These are phyloP conservation scores for Notolepis coatsorum DNA, from an alignment of 2,797 vertebrate genomes.

Conservation along the genomic window DNA sequence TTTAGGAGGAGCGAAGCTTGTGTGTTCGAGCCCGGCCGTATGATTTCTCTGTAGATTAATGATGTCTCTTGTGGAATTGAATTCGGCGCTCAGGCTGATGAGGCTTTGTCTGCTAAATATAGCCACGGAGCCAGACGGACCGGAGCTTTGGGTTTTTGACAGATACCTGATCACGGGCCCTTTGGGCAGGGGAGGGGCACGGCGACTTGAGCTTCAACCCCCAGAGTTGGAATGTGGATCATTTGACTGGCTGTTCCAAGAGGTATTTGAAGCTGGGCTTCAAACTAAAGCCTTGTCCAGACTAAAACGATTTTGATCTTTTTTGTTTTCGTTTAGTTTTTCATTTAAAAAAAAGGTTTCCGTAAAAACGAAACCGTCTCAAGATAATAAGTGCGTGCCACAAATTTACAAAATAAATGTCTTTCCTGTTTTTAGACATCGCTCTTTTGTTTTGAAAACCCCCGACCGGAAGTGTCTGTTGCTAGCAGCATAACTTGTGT, in stretches of 20 bases:
- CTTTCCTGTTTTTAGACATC: no score
- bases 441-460: no score
- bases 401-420: no score
- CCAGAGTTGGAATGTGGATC: not conserved
- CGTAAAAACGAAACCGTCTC: no score
- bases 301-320: no score
- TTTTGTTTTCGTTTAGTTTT: no score
- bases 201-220: conserved; percentile 24
- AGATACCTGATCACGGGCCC: conserved; percentile 55
- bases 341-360: no score
- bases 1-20: conserved; percentile 27
- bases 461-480: no score
- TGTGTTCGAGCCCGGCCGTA: conserved; percentile 47
- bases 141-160: conserved; percentile 48
- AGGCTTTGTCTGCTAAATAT: conserved; percentile 76
- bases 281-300: no score
- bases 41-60: conserved; percentile 73
- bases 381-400: no score
- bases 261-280: no score
- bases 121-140: conserved; percentile 43
- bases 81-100: conserved; percentile 75
- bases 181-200: conserved; percentile 41
- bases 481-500: no score
- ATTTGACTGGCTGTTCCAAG: not conserved
- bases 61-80: conserved; percentile 65